phyloP scores from a whole-genome alignment of 2,888 invertebrate species.

The Tyria jacobaeae region DNA sequence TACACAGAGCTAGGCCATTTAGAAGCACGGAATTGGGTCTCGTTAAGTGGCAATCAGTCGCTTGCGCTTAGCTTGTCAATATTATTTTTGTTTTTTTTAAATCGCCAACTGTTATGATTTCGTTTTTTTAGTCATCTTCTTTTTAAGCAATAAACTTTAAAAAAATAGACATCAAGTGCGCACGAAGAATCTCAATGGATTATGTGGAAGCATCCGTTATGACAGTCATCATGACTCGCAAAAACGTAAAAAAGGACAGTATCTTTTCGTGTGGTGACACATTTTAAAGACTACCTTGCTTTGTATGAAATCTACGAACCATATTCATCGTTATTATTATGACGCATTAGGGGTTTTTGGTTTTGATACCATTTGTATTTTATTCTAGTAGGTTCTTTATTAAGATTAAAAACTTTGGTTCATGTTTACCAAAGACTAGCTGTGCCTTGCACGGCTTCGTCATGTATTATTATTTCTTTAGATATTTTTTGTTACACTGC shows the following conservation, averaged over 20 bases:
- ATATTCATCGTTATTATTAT: neutral
- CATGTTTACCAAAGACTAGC: too few species aligned
- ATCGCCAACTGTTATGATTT: neutral
- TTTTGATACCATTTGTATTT: too few species aligned
- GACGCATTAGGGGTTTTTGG: too few species aligned
- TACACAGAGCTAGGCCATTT: neutral
- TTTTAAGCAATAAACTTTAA: neutral
- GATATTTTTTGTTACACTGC: too few species aligned
- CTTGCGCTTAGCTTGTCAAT: neutral
- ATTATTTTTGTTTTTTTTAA: neutral
- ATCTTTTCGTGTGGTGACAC: neutral
- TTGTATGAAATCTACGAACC: neutral
- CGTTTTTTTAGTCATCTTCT: neutral
- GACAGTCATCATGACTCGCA: neutral
- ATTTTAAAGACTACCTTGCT: neutral
- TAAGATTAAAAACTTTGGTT: too few species aligned
- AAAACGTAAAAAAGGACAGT: neutral
- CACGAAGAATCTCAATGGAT: neutral
- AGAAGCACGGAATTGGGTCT: neutral
- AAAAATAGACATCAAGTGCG: neutral
- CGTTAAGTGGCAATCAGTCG: slow-evolving; percentile 2
- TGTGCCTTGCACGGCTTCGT: too few species aligned
- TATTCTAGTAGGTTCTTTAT: too few species aligned
- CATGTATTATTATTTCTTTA: too few species aligned
- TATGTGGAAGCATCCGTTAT: neutral